These are phyloP conservation scores for Smittia sp. DNA, from an alignment of 2,888 invertebrate species.

Conservation along the genomic window DNA sequence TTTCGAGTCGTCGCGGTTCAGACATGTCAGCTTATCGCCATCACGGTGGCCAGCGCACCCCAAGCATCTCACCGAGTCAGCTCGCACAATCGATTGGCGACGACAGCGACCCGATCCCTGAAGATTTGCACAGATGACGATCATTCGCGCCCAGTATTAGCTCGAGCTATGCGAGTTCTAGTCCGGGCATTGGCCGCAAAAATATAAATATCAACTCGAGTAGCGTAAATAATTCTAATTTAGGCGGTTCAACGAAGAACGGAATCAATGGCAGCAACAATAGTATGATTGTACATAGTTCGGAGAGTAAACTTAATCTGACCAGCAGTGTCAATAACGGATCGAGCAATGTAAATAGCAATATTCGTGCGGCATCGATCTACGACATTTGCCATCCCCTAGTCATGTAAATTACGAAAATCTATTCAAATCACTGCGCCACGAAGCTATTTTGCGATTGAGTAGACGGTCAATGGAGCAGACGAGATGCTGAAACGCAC, in stretches of 20 bases:
- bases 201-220: conserved; percentile 46
- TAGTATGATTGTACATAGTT: neutral
- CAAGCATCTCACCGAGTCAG: conserved; percentile 58
- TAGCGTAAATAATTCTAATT: conserved; percentile 44
- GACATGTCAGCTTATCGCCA: conserved; percentile 55
- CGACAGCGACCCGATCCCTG: conserved; percentile 57
- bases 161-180: conserved; percentile 43
- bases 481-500: neutral
- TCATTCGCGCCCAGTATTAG: conserved; percentile 48
- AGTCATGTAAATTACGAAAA: conserved; percentile 49
- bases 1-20: conserved; percentile 57
- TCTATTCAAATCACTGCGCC: conserved; percentile 8
- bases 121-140: conserved; percentile 59
- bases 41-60: conserved; percentile 52
- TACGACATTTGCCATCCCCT: conserved; percentile 54
- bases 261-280: neutral
- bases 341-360: neutral
- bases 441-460: neutral
- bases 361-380: conserved; percentile 47
- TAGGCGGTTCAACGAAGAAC: neutral
- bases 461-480: conserved; percentile 4
- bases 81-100: conserved; percentile 58
- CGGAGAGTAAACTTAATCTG: conserved; percentile 6
- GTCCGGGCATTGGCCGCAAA: conserved; percentile 47
- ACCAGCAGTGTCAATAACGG: neutral